Evolutionary conservation across 2,888 invertebrate genomes (phyloP), one percentile per base, ranked within the genome.

Genomic region (Scelioninae gen. 1): DNA sequence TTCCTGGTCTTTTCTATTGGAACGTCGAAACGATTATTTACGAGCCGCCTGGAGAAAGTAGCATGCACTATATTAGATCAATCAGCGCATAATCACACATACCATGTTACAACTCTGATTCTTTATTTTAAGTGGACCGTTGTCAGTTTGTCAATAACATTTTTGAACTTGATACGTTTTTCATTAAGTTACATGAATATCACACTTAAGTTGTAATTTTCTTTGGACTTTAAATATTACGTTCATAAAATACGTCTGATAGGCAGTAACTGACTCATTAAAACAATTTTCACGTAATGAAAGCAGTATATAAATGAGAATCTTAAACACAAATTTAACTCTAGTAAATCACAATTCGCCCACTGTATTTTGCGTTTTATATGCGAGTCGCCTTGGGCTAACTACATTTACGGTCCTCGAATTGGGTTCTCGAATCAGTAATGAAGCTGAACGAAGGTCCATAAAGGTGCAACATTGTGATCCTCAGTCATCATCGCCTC

Each of bases 401-500:
- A n/a, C n/a, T n/a, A n/a, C n/a, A n/a, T n/a, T n/a, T n/a, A n/a
- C n/a, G n/a, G n/a, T n/a, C n/a, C n/a, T n/a, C n/a, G n/a, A n/a
- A n/a, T n/a, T n/a, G n/a, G n/a, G n/a, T n/a, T 85, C 85, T 79
- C 84, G 76, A 71, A 78, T 81, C 53, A 58, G 69, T 76, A 78
- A 81, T 78, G 71, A 85, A 81, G 78, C 76, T 23, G 63, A 69
- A 66, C 62, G 77, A 77, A 80, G 69, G 62, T 80, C 83, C 56
- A 78, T 75, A 81, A 84, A 80, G 81, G 74, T 79, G 72, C 69
- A 80, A 76, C 83, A 83, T 77, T 85, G 62, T 86, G 62, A 71
- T 58, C 51, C 65, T 58, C 45, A 60, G 78, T 78, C 56, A 82
- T 82, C 74, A 43, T 65, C 69, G 79, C 83, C 71, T 60, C 74